A percentile compares a stretch with the other conserved stretches of the same genome.
phyloP scores from a whole-genome alignment of 2,113 vertebrate genomes.

The Salvator merianae region DNA sequence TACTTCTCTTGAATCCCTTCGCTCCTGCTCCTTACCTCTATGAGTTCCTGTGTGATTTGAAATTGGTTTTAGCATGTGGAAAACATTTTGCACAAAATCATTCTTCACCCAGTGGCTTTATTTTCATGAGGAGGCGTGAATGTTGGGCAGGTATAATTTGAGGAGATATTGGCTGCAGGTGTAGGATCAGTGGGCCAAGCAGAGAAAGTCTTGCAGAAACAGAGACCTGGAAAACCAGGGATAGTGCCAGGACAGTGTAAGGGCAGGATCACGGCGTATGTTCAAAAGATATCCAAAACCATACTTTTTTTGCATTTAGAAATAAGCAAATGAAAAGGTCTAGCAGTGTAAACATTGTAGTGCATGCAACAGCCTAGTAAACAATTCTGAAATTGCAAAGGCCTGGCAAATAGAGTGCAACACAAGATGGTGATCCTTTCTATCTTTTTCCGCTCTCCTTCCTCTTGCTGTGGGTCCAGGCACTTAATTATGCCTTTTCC shows the following conservation, averaged over 20 bases:
- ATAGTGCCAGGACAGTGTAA: not conserved
- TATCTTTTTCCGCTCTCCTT: not conserved
- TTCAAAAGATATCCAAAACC: too few species aligned
- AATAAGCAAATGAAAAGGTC: not conserved
- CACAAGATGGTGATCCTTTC: not conserved
- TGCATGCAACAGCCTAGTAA: not conserved
- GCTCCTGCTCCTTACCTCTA: too few species aligned
- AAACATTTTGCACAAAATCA: not conserved
- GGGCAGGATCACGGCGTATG: not conserved
- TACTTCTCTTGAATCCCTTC: not conserved
- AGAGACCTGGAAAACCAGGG: not conserved
- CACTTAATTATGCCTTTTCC: not conserved
- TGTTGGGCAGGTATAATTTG: too few species aligned
- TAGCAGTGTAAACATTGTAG: not conserved
- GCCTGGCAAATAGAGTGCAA: not conserved
- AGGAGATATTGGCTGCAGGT: too few species aligned
- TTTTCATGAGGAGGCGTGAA: not conserved
- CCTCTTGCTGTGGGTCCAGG: not conserved
- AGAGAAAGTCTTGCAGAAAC: not conserved
- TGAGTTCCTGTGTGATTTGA: not conserved
- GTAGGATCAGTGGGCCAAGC: not conserved
- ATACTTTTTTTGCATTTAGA: not conserved
- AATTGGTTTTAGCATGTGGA: not conserved
- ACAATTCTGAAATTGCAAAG: not conserved
- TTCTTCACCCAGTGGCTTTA: not conserved